Base-by-base conservation (phyloP, 1,140 invertebrate genomes). In the Camponotus vicinus region DNA sequence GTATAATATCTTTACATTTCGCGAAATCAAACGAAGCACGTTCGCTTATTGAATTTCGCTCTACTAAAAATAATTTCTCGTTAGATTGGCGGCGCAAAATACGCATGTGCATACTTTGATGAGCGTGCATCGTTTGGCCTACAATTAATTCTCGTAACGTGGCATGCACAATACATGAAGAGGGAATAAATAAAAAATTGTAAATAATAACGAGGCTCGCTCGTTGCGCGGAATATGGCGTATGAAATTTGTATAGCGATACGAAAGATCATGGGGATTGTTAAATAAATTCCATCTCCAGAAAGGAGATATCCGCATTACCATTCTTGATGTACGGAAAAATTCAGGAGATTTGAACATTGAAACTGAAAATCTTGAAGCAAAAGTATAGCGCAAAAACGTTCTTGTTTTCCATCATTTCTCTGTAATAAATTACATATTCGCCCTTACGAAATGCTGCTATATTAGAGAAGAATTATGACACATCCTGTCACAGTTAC, bases 61-160 rank as follows among this genome's bases (percentile, higher is more conserved):
- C 49, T 73, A 21, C 27, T 73, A 42, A 83, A 83, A 83, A 73
- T 83, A 83, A 75, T 73, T 59, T 75, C 79, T 83, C 79, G 79
- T 83, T 67, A 49, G 40, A 45, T 73, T 13, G 79, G 7, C 49
- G 13, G 5, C 11, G 52, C 67, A 13, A 6, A 6, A 15, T 42
- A 34, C 18, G 32, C 59, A 42, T 27, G 27, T n/a, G 42, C 32
- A 55, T 73, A 59, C 79, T 83, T 73, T 63, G 79, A 83, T 61
- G 79, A 63, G 55, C 79, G 37, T 40, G 27, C 52, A 27, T 82
- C 69, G 52, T 83, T 75, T 55, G 79, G 79, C 79, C 55, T 83
- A 83, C 79, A 83, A 83, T 83, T 83, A 83, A 83, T 83, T 83
- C 55, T 15, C 69, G 69, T 73, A 75, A 63, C 69, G n/a, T 55